Base-by-base conservation (phyloP, 2,888 invertebrate species). In the Epistrophe grossulariae region DNA sequence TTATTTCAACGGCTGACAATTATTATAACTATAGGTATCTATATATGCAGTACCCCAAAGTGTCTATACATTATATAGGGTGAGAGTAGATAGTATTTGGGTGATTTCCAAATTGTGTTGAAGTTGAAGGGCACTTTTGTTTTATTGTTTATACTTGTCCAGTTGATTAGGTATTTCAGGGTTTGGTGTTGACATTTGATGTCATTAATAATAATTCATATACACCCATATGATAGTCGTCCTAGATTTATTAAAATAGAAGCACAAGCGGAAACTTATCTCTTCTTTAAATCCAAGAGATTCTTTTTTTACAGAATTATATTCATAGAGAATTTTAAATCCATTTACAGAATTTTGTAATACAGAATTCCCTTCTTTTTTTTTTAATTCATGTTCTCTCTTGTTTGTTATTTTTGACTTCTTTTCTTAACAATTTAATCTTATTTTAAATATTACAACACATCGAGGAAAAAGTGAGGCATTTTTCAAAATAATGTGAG, bases 161-260 rank as follows among this genome's bases (percentile, higher is more conserved):
- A 71, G 81, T 87, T 87, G 85, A 87, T 87, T 82, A 87, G 85
- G 82, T 81, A 82, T 82, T 66, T 79, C 48, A 87, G 79, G 85
- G 85, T 87, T 87, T 87, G 85, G 70, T 71, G 43, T 35, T 87
- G 85, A 82, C 85, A 76, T 82, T 79, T 31, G 64, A 71, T 82
- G 79, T 82, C 85, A 82, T 87, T 87, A 78, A 87, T 87, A 82
- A 87, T 87, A 82, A 87, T 79, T 79, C 78, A 70, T 52, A 71
- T 52, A 71, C 74, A 45, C 70, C 71, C 62, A 70, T n/a, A n/a
- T 24, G 24, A 24, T 24, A 24, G 7, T 24, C 13, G 52, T 52
- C 24, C 52, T 28, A 7, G 1, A 28, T 24, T 52, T 52, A 24
- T 52, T 24, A 24, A 2, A 3, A 52, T 7, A 24, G 13, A 24